Percentiles rank a stretch among this genome's conserved stretches.
phyloP scores from a whole-genome alignment of 2,888 invertebrate genomes.

The Hirudinaria manillensis region DNA sequence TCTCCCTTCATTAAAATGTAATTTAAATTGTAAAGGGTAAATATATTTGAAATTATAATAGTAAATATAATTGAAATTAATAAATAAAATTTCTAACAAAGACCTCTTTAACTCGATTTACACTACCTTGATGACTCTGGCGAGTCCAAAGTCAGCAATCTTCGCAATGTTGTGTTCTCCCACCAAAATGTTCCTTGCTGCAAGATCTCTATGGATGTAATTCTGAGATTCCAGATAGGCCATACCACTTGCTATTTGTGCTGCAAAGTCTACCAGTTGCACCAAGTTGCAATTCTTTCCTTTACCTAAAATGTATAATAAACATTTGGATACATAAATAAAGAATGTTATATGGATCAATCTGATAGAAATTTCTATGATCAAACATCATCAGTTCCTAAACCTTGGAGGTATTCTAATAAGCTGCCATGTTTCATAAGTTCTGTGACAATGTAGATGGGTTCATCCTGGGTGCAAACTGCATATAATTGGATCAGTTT shows the following conservation, averaged over 20 bases:
- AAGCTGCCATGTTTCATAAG: conserved; percentile 97
- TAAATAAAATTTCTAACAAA: background rate
- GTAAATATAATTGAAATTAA: background rate
- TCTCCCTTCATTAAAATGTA: conserved; percentile 67
- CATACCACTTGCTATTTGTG: conserved; percentile 98
- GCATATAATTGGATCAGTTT: conserved; percentile 96
- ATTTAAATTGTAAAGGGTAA: background rate
- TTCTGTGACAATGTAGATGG: conserved; percentile 97
- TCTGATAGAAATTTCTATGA: background rate
- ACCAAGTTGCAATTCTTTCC: conserved; percentile 83
- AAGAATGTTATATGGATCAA: background rate
- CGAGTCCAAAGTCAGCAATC: conserved; percentile 96
- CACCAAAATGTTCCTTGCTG: conserved; percentile 93
- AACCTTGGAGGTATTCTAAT: conserved; percentile 74
- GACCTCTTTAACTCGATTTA: background rate
- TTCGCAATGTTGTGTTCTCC: conserved; percentile 91
- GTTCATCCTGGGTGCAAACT: conserved; percentile 98
- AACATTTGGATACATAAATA: background rate
- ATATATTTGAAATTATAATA: background rate
- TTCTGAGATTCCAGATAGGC: conserved; percentile 97
- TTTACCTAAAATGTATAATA: conserved; percentile 64
- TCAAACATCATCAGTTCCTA: background rate
- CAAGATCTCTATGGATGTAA: conserved; percentile 95
- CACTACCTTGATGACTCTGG: conserved; percentile 80
- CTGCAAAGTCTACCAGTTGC: conserved; percentile 93